Percentiles rank a stretch among this genome's conserved stretches.
phyloP scores from a whole-genome alignment of 2,888 invertebrate species.

The Cabera pusaria region DNA sequence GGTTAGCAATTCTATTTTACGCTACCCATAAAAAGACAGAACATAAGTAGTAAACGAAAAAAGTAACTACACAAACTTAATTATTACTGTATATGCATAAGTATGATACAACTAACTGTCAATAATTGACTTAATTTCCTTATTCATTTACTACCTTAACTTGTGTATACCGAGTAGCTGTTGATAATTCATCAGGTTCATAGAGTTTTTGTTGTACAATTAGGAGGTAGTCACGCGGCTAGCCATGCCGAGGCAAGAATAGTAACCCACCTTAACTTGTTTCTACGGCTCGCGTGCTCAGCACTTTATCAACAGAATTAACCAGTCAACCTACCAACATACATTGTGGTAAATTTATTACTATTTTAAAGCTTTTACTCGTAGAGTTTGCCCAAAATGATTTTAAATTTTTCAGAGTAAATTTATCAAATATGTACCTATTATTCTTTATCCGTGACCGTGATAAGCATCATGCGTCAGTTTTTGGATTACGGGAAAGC shows the following conservation, averaged over 20 bases:
- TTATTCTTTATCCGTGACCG: constrained; percentile 35
- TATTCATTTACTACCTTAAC: no score
- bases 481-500: constrained; percentile 60
- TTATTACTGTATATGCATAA: no score
- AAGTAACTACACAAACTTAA: no score
- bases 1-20: no score
- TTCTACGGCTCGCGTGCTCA: constrained; percentile 59
- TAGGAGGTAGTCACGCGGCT: constrained; percentile 57
- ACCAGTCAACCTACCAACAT: constrained; percentile 56
- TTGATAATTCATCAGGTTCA: constrained; percentile 75
- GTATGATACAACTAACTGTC: no score
- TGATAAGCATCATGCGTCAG: constrained; percentile 52
- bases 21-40: no score
- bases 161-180: constrained; percentile 50
- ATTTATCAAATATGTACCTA: constrained; percentile 23
- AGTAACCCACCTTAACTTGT: no score
- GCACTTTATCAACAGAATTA: constrained; percentile 60
- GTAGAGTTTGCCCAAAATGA: background rate
- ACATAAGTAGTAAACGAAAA: no score
- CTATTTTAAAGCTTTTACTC: constrained; percentile 57
- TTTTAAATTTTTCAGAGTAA: constrained; percentile 30
- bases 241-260: no score
- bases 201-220: constrained; percentile 77
- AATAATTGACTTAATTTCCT: no score
- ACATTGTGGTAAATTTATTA: constrained; percentile 65